Conservation (phyloP, 1,140 invertebrate species). For the Drosophila azteca region DNA sequence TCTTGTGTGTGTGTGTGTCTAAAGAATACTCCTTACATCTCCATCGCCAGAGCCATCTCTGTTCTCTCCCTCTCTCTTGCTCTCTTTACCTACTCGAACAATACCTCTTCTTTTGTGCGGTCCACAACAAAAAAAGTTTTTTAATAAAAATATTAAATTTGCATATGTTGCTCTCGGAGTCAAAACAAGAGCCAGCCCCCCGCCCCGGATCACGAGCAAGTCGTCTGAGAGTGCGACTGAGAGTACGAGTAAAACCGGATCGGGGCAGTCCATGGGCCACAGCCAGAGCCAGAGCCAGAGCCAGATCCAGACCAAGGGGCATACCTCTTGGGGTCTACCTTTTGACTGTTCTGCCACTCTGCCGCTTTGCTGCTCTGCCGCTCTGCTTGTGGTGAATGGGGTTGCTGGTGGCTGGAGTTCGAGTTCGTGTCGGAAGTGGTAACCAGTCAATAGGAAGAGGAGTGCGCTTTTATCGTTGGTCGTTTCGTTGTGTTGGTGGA, state of each 20-base stretch:
- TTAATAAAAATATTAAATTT: constrained; percentile 59
- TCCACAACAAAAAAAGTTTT: constrained; percentile 45
- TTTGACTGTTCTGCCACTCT: not conserved
- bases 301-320: not conserved
- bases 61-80: not conserved
- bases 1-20: not conserved
- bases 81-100: not conserved
- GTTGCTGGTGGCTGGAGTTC: too few species aligned
- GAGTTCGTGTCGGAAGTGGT: constrained; percentile 19
- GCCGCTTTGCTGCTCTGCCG: constrained; percentile 1
- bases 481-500: not conserved
- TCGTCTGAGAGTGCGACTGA: not conserved
- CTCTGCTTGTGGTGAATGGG: too few species aligned
- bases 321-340: constrained; percentile 20
- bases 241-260: constrained; percentile 13
- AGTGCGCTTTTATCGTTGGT: not conserved
- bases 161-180: constrained; percentile 37
- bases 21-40: constrained; percentile 11
- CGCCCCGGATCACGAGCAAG: not conserved
- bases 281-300: not conserved
- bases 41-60: constrained; percentile 2
- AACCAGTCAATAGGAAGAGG: constrained; percentile 7
- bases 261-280: too few species aligned
- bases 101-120: constrained; percentile 15
- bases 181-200: too few species aligned